These are phyloP conservation scores for Kobus ellipsiprymnus DNA, from an alignment of 2,113 vertebrate genomes.

Conservation along the genomic window DNA sequence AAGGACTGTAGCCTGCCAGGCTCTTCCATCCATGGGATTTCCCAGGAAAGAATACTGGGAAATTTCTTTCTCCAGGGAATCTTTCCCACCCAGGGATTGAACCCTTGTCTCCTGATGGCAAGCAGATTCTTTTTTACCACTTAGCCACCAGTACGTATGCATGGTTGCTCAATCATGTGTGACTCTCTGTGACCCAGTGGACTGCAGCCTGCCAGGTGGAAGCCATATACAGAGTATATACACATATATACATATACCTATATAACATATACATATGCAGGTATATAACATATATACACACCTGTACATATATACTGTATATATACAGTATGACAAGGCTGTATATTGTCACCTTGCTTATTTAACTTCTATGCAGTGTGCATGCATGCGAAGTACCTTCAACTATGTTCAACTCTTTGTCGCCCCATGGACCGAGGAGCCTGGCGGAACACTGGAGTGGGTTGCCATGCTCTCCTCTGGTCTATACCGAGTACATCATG, in stretches of 20 bases:
- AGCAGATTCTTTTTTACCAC: not conserved
- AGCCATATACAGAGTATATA: not conserved
- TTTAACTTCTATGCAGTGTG: no score
- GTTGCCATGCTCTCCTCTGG: not conserved
- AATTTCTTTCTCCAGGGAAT: not conserved
- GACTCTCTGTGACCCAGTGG: no score
- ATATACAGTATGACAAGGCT: not conserved
- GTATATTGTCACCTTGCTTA: no score
- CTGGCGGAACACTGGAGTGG: no score
- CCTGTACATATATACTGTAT: not conserved
- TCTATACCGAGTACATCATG: not conserved
- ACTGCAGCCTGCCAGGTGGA: not conserved
- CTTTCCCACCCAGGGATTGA: not conserved
- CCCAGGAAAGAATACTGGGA: not conserved
- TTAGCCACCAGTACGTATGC: not conserved
- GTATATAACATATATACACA: not conserved
- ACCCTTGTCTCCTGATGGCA: not conserved
- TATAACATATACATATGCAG: not conserved
- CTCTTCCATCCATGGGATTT: not conserved
- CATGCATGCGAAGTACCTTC: no score
- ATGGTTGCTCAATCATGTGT: not conserved
- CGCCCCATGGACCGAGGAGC: no score
- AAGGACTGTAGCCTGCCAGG: not conserved
- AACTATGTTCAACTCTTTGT: no score
- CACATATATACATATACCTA: not conserved